A percentile compares a stretch with the other conserved stretches of the same genome.
These are phyloP conservation scores for Gandaritis pyraliata DNA, from an alignment of 2,888 invertebrate species.

Conservation along the genomic window DNA sequence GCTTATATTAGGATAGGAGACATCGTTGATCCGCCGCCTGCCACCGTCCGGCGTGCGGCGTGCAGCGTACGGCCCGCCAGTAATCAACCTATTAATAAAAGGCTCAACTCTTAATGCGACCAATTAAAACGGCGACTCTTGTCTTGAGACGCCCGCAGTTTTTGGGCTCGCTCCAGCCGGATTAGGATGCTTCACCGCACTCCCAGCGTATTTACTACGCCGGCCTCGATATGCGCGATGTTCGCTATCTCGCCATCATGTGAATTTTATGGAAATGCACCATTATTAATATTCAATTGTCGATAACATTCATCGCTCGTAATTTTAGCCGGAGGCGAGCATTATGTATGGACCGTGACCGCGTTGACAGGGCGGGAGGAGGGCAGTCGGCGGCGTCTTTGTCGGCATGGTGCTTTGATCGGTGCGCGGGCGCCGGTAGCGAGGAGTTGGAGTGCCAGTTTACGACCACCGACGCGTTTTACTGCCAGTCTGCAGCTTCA, in stretches of 20 bases:
- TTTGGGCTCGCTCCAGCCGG: conserved; percentile 80
- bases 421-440: conserved; percentile 76
- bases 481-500: conserved; percentile 70
- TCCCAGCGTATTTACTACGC: conserved; percentile 54
- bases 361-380: conserved; percentile 76
- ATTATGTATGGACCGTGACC: conserved; percentile 72
- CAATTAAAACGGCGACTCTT: conserved; percentile 80
- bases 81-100: conserved; percentile 84
- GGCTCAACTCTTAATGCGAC: conserved; percentile 77
- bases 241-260: conserved; percentile 53
- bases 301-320: conserved; percentile 70
- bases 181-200: conserved; percentile 70
- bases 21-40: conserved; percentile 45
- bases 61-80: conserved; percentile 66
- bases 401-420: conserved; percentile 75
- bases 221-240: conserved; percentile 49
- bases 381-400: conserved; percentile 66
- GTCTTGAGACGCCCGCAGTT: conserved; percentile 80
- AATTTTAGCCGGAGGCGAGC: conserved; percentile 72
- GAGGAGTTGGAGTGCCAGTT: conserved; percentile 73
- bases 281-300: conserved; percentile 73
- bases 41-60: conserved; percentile 43
- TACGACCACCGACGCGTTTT: conserved; percentile 76
- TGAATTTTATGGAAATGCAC: conserved; percentile 66
- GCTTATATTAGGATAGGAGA: conserved; percentile 55